Conservation (phyloP, 2,888 invertebrate genomes). For the Dyspetes luteomarginatus region DNA sequence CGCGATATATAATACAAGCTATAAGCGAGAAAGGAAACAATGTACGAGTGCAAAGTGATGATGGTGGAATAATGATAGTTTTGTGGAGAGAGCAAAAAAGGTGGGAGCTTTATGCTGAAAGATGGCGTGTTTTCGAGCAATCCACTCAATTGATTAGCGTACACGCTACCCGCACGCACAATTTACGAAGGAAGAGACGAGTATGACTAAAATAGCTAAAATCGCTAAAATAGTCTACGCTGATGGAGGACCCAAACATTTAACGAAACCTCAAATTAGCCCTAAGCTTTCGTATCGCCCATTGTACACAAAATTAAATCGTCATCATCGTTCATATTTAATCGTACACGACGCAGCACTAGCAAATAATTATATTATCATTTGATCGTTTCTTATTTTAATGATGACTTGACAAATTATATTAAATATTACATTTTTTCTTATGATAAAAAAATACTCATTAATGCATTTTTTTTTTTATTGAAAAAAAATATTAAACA, state of each 20-base stretch:
- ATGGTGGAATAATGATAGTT: conserved; percentile 1
- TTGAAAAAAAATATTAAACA: no score
- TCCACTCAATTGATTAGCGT: conserved; percentile 52
- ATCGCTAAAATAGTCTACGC: conserved; percentile 18
- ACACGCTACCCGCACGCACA: conserved; percentile 42
- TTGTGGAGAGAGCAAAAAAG: not conserved
- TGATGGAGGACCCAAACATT: not conserved
- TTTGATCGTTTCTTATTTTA: not conserved
- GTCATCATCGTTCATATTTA: conserved; percentile 1
- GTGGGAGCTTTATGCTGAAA: not conserved
- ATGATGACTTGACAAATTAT: not conserved
- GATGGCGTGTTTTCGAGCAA: conserved; percentile 46
- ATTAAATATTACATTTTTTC: not conserved
- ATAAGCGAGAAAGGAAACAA: conserved; percentile 6
- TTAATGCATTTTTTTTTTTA: no score
- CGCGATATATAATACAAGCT: conserved; percentile 47
- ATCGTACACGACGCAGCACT: not conserved
- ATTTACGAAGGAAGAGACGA: conserved; percentile 15
- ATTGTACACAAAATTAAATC: not conserved
- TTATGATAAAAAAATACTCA: not conserved
- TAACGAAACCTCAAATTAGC: not conserved
- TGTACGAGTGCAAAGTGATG: conserved; percentile 13
- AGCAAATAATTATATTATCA: not conserved
- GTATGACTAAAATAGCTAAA: conserved; percentile 13
- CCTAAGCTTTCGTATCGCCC: not conserved